Evolutionary conservation across 2,888 invertebrate species (phyloP).

Genomic region (Erebia aethiops): DNA sequence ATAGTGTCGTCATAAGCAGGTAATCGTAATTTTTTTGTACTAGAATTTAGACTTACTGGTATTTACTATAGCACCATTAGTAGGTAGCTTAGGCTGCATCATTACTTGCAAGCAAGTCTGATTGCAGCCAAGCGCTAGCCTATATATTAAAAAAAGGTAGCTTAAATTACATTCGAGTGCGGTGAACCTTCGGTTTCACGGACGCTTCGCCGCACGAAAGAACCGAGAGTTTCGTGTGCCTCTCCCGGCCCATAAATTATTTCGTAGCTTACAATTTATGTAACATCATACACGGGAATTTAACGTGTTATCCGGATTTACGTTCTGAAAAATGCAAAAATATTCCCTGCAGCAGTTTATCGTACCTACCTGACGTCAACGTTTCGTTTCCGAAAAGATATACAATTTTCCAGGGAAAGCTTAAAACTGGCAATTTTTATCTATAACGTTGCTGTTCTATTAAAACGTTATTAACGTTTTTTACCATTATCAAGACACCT

Average conservation of each 20-base stretch:
- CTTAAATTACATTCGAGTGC: constrained; percentile 8
- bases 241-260: constrained; percentile 19
- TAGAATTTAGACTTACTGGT: no score
- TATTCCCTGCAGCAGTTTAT: constrained; percentile 1
- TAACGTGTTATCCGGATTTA: constrained; percentile 10
- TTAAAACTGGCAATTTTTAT: background rate
- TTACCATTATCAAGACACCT: no score
- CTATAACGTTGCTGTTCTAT: background rate
- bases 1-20: no score
- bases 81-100: no score
- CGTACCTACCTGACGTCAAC: background rate
- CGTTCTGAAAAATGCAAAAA: constrained; percentile 3
- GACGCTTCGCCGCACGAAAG: constrained; percentile 24
- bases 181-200: constrained; percentile 13
- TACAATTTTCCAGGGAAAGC: background rate
- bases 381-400: background rate
- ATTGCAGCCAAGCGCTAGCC: no score
- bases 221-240: constrained; percentile 21
- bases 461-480: no score
- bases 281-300: background rate
- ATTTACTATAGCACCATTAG: no score
- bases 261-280: constrained; percentile 20
- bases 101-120: no score
- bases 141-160: no score
- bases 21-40: no score